Conservation (phyloP, 2,797 vertebrate genomes). For the Argyrosomus regius region DNA sequence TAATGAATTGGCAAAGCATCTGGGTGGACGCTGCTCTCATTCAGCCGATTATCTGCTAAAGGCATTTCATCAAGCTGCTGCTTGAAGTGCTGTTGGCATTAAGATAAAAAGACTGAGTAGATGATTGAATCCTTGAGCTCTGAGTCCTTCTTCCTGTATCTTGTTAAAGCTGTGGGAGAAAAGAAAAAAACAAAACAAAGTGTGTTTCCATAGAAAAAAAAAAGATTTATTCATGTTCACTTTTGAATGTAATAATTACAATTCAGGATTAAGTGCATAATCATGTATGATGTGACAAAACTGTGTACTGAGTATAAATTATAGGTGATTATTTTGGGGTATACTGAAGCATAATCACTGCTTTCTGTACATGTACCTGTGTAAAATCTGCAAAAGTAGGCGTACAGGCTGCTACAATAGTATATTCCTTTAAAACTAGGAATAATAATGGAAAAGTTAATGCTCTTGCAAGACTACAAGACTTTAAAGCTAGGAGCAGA, state of each 20-base stretch:
- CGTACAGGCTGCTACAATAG: conserved; percentile 72
- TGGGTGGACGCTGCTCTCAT: neutral
- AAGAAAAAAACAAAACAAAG: conserved; percentile 9
- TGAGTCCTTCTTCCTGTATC: neutral
- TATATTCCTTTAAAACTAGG: conserved; percentile 81
- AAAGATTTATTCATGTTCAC: conserved; percentile 77
- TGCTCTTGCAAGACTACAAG: conserved; percentile 63
- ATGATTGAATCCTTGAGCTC: conserved; percentile 33
- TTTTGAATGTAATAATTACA: conserved; percentile 74
- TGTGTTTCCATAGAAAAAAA: conserved; percentile 73
- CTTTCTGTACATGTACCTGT: conserved; percentile 82
- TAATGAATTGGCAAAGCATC: conserved; percentile 10
- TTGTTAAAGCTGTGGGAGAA: neutral
- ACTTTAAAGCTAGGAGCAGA: conserved; percentile 64
- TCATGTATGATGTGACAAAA: conserved; percentile 73
- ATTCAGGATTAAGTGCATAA: conserved; percentile 76
- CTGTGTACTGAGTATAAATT: conserved; percentile 76
- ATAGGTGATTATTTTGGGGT: conserved; percentile 67
- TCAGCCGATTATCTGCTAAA: conserved; percentile 30
- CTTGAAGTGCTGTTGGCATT: conserved; percentile 15
- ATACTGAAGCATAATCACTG: conserved; percentile 69
- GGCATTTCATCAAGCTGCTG: conserved; percentile 35
- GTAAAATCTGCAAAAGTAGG: conserved; percentile 74
- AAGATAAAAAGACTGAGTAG: conserved; percentile 32
- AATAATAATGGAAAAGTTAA: conserved; percentile 69